Evolutionary conservation across 2,888 invertebrate species (phyloP), one percentile per base, ranked within the genome.

Genomic region (Ptilodon capucinus): DNA sequence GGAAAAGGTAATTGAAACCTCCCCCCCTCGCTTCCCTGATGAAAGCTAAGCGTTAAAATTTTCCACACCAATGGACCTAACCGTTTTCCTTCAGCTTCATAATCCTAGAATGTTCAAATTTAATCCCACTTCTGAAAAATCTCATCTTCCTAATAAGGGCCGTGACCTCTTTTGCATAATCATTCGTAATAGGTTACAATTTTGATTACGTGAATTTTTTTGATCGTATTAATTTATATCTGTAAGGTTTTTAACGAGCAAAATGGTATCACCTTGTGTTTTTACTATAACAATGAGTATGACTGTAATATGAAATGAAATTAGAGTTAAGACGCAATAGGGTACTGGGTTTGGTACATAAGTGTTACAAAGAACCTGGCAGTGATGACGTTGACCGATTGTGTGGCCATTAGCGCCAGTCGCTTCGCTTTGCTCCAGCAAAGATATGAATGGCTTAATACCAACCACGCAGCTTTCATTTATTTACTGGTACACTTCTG

Each of bases 321-420:
- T n/a, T n/a, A n/a, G n/a, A n/a, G n/a, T n/a, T n/a, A n/a, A n/a
- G n/a, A n/a, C n/a, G n/a, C n/a, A n/a, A n/a, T n/a, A n/a, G n/a
- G n/a, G n/a, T n/a, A 66, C 50, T 48, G 45, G 54, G 50, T 32
- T 53, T 44, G 48, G 50, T 54, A 63, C 76, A 76, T 80, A 77
- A 79, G 80, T 75, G 79, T 63, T 71, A 81, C 83, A 86, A 86
- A 86, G 86, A 86, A 79, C 75, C 72, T 64, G 70, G 64, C 56
- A 72, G 75, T 74, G 60, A 71, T 77, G 87, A 87, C 87, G 64
- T 81, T 87, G 87, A 87, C 79, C 79, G 87, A 87, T 87, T 73
- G 74, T 83, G 83, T 81, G 76, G 81, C 80, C 84, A 86, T 86
- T 86, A 86, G 80, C 66, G 76, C 71, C 65, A 62, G 74, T 54